A percentile compares a stretch with the other conserved stretches of the same genome.
phyloP scores from a whole-genome alignment of 2,888 invertebrate species.

The Eupelmus urozonus region DNA sequence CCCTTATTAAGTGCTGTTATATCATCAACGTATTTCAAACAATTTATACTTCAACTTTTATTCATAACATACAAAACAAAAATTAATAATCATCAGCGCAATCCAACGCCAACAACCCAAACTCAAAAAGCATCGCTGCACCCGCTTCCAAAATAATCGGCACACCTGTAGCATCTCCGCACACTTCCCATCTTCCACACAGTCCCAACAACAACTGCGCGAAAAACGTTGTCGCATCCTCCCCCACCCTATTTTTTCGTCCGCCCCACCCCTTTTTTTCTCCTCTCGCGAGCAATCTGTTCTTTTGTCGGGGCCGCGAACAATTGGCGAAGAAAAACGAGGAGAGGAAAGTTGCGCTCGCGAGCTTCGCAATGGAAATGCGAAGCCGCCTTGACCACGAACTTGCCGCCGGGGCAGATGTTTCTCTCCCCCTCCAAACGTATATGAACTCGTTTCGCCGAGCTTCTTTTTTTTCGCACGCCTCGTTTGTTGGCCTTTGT shows the following conservation, averaged over 20 bases:
- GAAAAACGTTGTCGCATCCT: slow-evolving; percentile 36
- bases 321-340: slow-evolving; percentile 28
- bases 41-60: no score
- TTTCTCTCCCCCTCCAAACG: neutral
- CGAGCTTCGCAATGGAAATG: neutral
- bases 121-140: no score
- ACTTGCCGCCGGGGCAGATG: slow-evolving; percentile 42
- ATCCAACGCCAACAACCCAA: no score
- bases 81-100: no score
- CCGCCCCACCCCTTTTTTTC: neutral
- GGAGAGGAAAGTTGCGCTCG: neutral
- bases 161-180: slow-evolving; percentile 39
- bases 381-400: slow-evolving; percentile 44
- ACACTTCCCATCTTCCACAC: slow-evolving; percentile 8
- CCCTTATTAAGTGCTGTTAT: no score
- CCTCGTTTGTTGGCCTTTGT: neutral
- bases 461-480: neutral
- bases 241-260: neutral
- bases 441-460: neutral
- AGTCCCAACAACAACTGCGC: neutral
- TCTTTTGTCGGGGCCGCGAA: slow-evolving; percentile 48
- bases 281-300: slow-evolving; percentile 32
- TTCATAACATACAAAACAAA: no score
- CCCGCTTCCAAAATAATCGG: neutral
- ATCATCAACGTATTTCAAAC: no score